Base-by-base conservation (phyloP, 2,888 invertebrate species). In the Pemphredon lugubris region DNA sequence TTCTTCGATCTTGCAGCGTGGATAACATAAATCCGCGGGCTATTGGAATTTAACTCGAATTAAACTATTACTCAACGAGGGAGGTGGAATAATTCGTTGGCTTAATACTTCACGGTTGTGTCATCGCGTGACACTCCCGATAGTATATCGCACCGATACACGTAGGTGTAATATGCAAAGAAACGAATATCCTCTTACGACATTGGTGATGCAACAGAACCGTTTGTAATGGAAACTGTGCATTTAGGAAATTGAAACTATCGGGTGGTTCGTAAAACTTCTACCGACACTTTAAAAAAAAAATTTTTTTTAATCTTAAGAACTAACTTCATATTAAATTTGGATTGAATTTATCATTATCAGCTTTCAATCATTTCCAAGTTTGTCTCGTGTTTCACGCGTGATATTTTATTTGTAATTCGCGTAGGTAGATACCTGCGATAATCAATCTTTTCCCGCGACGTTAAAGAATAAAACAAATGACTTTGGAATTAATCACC, bases 181-280 rank as follows among this genome's bases (percentile, higher is more conserved):
- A 54, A 64, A 47, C 39, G 30, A 21, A 32, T 47, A 26, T 37
- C 51, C 53, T 40, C 51, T 75, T 64, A 64, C 53, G 50, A 60
- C 64, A 67, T 71, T 21, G 67, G 42, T 75, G 48, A 70, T 47
- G 64, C 45, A 75, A 75, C 50, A 21, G 40, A n/a, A 9, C 3
- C 7, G 26, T 16, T 13, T 16, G 4, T 6, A 13, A 11, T 42
- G 39, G 6, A 9, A 37, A 39, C 20, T 6, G 6, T 6, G 21
- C 70, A 64, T 53, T 44, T 60, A 50, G 34, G 13, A 50, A 58
- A 66, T 66, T 21, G 39, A 48, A 45, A 26, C 26, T 48, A 48
- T 0, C 16, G 20, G n/a, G 13, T 13, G 30, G 18, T 30, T 13
- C 18, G 16, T 16, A 11, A 14, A 13, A 39, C 44, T 11, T 21